Base-by-base conservation (phyloP, 2,113 vertebrate genomes). In the Halichoeres trimaculatus region DNA sequence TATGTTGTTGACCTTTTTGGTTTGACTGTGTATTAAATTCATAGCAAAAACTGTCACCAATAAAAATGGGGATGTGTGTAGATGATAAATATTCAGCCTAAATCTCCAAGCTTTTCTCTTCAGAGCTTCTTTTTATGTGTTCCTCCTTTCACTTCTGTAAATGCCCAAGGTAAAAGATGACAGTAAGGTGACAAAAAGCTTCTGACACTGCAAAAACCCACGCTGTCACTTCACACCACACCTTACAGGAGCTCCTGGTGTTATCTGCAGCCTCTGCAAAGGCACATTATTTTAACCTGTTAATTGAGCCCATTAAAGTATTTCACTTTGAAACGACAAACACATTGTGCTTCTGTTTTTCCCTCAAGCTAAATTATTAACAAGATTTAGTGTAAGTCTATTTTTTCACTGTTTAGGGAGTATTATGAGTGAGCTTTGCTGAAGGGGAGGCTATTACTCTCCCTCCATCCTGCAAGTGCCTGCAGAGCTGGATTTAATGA, bases 361-460 rank as follows among this genome's bases (percentile, higher is more conserved):
- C 67, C 83, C 83, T 55, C 14, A 60, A 88, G 85, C 60, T 66
- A 70, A 89, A 81, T 79, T 85, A 86, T 90, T 87, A 87, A 87
- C 67, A 78, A 81, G 83, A 85, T 85, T 85, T 85, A 84, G 71
- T 62, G 71, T 45, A 60, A 35, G 45, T 55, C 61, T 71, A 51
- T 85, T 78, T 85, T 61, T 60, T 66, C 23, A 41, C 66, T 59
- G 68, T 85, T 85, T 70, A 26, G 82, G 73, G 72, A 68, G 64
- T 58, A 68, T 70, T 77, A 73, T 69, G 74, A 82, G 26, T 78
- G 79, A 87, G 69, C 74, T 51, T 48, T 74, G 78, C 83, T 84
- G 74, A 76, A 48, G 67, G 66, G 45, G 43, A 83, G 57, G 54
- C 63, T 67, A 70, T 88, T 78, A 76, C 60, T 85, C 73, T 76